Conservation (phyloP, 2,797 vertebrate species). For the Liparis tanakae region DNA sequence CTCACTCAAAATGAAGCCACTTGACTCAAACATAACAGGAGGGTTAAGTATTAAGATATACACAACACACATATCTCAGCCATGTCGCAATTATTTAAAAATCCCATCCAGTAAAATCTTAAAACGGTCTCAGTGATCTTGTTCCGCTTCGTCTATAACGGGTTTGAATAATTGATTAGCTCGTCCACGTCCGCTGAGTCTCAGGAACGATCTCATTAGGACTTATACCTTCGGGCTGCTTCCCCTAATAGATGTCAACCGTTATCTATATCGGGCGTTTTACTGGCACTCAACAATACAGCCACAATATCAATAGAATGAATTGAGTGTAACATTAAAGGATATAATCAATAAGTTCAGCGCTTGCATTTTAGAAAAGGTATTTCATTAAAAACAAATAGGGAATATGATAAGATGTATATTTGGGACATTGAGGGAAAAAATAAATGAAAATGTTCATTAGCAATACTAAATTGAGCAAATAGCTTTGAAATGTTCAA, state of each 20-base stretch:
- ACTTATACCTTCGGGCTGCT: neutral
- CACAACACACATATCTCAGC: neutral
- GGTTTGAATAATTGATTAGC: slow-evolving; percentile 39
- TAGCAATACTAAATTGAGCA: neutral
- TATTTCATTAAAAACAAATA: neutral
- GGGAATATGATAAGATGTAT: neutral
- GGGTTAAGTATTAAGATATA: neutral
- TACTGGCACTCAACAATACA: neutral
- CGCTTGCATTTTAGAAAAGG: neutral
- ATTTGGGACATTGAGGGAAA: neutral
- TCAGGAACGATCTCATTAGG: slow-evolving; percentile 11
- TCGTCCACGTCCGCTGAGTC: slow-evolving; percentile 16
- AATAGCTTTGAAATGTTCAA: neutral
- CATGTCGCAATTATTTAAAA: neutral
- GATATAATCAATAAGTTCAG: neutral
- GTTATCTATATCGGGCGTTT: neutral
- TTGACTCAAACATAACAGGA: too few relatives aligned
- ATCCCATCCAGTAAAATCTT: neutral
- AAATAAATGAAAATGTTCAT: neutral
- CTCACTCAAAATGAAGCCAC: too few relatives aligned
- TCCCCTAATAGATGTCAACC: neutral
- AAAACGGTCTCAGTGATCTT: neutral
- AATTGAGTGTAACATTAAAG: neutral
- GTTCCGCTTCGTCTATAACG: neutral
- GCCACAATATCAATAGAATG: neutral